phyloP scores from a whole-genome alignment of 2,797 vertebrate genomes.

The Muscicapa comitata region DNA sequence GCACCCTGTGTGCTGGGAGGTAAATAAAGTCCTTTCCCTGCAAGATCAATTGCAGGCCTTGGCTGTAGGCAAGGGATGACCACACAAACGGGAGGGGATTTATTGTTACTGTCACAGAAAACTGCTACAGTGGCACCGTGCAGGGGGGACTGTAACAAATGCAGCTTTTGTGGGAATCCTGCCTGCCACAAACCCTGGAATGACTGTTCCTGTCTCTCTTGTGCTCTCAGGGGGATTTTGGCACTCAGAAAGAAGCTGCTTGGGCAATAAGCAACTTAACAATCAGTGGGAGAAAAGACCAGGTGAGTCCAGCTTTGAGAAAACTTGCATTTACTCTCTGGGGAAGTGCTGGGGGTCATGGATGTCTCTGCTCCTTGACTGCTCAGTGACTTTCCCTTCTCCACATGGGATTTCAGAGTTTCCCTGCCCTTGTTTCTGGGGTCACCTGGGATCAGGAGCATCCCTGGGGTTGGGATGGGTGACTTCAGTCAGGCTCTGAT shows the following conservation, averaged over 20 bases:
- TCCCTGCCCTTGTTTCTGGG: neutral
- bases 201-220: neutral
- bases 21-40: neutral
- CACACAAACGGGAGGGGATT: accelerated
- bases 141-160: neutral
- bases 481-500: neutral
- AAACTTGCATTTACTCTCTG: accelerated
- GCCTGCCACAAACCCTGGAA: accelerated
- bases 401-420: neutral
- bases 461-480: neutral
- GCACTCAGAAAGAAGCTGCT: conserved; percentile 98
- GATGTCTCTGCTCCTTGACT: neutral
- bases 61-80: neutral
- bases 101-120: neutral
- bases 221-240: conserved; percentile 92
- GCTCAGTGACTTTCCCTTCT: neutral
- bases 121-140: accelerated
- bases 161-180: neutral
- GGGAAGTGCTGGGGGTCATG: neutral
- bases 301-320: conserved; percentile 77
- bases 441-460: neutral
- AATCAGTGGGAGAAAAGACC: conserved; percentile 98
- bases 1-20: neutral
- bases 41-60: accelerated
- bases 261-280: conserved; percentile 99